These are phyloP conservation scores for Callospermophilus lateralis DNA, from an alignment of 2,113 vertebrate species.

Conservation along the genomic window DNA sequence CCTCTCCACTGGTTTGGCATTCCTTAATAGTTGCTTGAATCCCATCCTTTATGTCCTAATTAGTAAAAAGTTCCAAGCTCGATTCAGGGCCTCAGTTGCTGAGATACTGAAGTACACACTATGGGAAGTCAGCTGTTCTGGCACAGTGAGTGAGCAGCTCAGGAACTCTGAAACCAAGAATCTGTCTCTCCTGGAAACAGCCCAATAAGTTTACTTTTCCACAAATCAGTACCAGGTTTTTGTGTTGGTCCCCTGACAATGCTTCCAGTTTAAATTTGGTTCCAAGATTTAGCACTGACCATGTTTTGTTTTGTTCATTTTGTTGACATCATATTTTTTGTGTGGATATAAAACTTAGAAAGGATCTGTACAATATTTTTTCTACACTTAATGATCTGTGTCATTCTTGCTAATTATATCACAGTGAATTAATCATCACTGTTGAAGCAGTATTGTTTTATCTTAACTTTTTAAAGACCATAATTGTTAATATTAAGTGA, in stretches of 20 bases:
- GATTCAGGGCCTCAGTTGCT: constrained; percentile 90
- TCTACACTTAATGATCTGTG: not conserved
- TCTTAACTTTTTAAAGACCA: not conserved
- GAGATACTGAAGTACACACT: constrained; percentile 93
- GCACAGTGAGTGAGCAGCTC: constrained; percentile 91
- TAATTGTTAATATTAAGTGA: constrained; percentile 40
- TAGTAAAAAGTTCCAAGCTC: constrained; percentile 91
- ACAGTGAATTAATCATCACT: not conserved
- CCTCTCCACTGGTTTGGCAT: constrained; percentile 94
- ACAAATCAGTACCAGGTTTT: not conserved
- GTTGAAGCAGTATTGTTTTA: not conserved
- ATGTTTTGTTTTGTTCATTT: not conserved
- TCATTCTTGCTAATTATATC: constrained; percentile 28
- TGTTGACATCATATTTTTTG: constrained; percentile 2
- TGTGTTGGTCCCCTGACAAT: not conserved
- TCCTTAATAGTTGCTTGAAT: constrained; percentile 98
- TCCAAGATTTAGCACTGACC: not conserved
- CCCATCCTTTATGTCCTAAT: constrained; percentile 96
- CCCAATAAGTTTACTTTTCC: constrained; percentile 79
- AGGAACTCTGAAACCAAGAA: constrained; percentile 83
- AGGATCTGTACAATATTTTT: not conserved
- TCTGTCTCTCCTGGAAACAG: constrained; percentile 76
- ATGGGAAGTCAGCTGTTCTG: constrained; percentile 93
- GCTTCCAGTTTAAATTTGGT: constrained; percentile 31
- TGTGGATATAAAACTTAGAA: not conserved